These are phyloP conservation scores for Meleagris gallopavo DNA, from an alignment of 2,113 vertebrate genomes.

Conservation along the genomic window DNA sequence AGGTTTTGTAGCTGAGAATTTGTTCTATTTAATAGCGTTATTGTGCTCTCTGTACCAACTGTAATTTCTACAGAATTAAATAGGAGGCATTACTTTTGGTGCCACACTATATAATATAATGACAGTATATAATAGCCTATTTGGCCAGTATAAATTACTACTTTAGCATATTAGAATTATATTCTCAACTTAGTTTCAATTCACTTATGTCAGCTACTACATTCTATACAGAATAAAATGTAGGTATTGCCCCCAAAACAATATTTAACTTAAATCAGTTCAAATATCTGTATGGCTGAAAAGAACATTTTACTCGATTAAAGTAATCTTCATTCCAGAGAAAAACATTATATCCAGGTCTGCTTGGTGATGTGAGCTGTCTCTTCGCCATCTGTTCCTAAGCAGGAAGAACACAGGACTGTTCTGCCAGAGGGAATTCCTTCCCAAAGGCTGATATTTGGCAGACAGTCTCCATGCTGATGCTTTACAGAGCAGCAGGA, in stretches of 20 bases:
- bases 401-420: neutral
- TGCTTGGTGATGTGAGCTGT: neutral
- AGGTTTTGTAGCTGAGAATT: too few species aligned
- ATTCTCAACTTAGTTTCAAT: neutral
- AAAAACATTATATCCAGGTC: neutral
- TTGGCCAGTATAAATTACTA: neutral
- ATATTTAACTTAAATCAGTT: neutral
- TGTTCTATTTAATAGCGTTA: too few species aligned
- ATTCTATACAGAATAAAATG: neutral
- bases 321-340: neutral
- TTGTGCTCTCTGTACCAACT: too few species aligned
- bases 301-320: neutral
- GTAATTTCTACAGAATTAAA: too few species aligned
- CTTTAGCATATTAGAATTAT: neutral
- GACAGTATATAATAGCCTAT: neutral
- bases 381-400: conserved; percentile 24
- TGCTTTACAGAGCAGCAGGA: neutral
- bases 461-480: neutral
- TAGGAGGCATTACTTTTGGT: too few species aligned
- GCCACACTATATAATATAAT: too few species aligned
- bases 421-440: conserved; percentile 35
- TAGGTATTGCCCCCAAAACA: neutral
- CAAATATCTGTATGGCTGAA: neutral
- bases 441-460: neutral
- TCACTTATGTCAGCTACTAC: neutral